phyloP scores from a whole-genome alignment of 2,113 vertebrate species.

The Poecilia latipinna region DNA sequence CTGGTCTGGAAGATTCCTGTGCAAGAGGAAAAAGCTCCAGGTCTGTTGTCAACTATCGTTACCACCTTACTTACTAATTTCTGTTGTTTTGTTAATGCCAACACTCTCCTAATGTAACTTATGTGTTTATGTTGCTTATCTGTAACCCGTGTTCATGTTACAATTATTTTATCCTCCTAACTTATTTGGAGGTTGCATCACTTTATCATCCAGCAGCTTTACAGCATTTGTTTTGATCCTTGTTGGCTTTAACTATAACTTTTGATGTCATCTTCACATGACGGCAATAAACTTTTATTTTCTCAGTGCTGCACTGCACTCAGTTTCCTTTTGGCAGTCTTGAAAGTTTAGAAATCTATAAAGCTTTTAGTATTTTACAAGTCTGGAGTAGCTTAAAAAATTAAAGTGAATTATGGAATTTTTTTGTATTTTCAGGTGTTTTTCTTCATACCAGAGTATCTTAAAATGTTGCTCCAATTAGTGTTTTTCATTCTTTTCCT shows the following conservation, averaged over 20 bases:
- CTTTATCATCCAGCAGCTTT: not conserved
- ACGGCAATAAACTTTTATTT: not conserved
- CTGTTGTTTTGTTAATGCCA: not conserved
- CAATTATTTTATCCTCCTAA: not conserved
- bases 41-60: slow-evolving; percentile 67
- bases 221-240: slow-evolving; percentile 3
- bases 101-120: no score
- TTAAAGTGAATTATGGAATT: not conserved
- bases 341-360: not conserved
- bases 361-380: not conserved
- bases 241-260: slow-evolving; percentile 14
- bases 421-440: not conserved
- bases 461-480: not conserved
- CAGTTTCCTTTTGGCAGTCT: not conserved
- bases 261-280: not conserved
- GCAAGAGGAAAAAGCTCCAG: slow-evolving; percentile 89
- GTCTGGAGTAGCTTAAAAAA: no score
- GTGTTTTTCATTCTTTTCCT: not conserved
- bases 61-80: not conserved
- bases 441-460: not conserved
- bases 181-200: not conserved
- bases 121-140: not conserved
- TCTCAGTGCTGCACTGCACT: not conserved
- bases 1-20: slow-evolving; percentile 98
- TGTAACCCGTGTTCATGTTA: not conserved